Evolutionary conservation across 2,888 invertebrate genomes (phyloP).

Genomic region (Deroplatys truncata): DNA sequence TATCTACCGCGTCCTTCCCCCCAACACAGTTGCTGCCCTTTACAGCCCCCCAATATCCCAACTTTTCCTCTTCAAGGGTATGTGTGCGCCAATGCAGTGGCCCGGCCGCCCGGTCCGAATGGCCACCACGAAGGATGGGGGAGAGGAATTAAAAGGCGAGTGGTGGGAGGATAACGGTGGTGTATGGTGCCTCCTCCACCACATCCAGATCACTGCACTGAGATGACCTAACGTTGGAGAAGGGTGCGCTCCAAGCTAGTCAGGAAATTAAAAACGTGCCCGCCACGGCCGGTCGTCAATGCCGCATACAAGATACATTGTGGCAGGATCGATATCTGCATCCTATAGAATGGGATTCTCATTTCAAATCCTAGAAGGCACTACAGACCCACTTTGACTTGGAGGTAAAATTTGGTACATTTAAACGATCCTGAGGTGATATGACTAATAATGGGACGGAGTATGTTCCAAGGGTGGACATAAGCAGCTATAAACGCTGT

Average conservation of each 20-base stretch:
- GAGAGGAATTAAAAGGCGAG: conserved; percentile 7
- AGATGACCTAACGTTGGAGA: neutral
- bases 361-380: no score
- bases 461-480: no score
- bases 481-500: no score
- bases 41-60: conserved; percentile 7
- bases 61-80: neutral
- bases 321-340: neutral
- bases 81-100: neutral
- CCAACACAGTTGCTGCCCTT: no score
- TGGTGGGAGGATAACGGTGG: neutral
- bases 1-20: neutral
- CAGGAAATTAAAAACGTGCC: conserved; percentile 16
- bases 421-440: no score
- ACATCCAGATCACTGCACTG: no score
- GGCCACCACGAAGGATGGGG: neutral
- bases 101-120: neutral
- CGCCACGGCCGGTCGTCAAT: neutral
- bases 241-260: neutral
- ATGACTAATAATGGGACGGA: no score
- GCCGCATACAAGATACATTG: neutral
- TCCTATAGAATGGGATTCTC: neutral
- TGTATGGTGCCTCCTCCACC: no score
- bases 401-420: no score
- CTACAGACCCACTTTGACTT: no score